Evolutionary conservation across 2,797 vertebrate species (phyloP), one percentile per base, ranked within the genome.

Genomic region (Hafferia zeledoni): DNA sequence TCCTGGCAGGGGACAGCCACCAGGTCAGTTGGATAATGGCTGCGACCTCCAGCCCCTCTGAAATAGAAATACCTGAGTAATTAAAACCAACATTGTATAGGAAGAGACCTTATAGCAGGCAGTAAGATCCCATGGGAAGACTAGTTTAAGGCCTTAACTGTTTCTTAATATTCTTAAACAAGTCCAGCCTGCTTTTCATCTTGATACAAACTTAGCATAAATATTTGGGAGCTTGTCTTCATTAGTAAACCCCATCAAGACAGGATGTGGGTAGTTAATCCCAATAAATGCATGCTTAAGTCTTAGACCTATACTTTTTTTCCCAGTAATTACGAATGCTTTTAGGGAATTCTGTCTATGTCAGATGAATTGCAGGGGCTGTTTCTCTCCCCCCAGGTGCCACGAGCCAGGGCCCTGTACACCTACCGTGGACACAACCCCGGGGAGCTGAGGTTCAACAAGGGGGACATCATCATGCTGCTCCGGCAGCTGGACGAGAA

Each of bases 401-500:
- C 97, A 10, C 97, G 97, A 74, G 97, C 97, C 82, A 98, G 98
- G 97, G 97, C 98, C 13, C 94, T 98, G 28, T 98, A 95, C 83
- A 98, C 95, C 79, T 98, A 98, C 76, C 96, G 97, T 72, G 98
- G 98, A 24, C 98, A 98, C 94, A 93, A 79, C 47, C 97, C 98
- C 0, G 98, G 98, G 41, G 98, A 98, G 96, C 97, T 97, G 95
- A 96, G 97, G 76, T 98, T 98, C 95, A 98, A 97, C 39, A 98
- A 98, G 63, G 98, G 98, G 41, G 98, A 99, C 52, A 84, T 98
- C 83, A 96, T 98, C 81, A 43, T 96, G 61, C 96, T 97, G 43
- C 98, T 98, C 50, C 98, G 97, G 80, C 98, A 98, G 96, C 97
- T 98, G 85, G 98, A 99, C 9, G 98, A 99, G 76, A 98, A 98